phyloP scores from a whole-genome alignment of 1,140 invertebrate genomes.

The Lepidotrigona ventralis region DNA sequence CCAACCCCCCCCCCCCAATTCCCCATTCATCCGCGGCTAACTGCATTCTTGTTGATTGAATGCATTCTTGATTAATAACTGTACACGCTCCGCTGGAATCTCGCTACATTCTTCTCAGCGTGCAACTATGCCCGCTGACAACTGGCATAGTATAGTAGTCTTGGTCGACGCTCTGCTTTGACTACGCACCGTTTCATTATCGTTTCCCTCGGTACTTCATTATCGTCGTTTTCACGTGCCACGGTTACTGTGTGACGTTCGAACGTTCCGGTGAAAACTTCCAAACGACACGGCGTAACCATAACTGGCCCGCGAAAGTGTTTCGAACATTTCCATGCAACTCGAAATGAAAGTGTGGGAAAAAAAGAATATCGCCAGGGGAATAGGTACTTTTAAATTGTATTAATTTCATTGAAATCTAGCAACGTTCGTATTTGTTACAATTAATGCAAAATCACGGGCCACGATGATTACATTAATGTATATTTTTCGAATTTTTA shows the following conservation, averaged over 20 bases:
- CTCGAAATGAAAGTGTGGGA: too few relatives aligned
- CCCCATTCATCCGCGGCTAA: neutral
- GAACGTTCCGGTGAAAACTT: neutral
- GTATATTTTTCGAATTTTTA: too few relatives aligned
- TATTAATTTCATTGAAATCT: too few relatives aligned
- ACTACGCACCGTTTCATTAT: neutral
- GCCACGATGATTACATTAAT: too few relatives aligned
- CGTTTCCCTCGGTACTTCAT: neutral
- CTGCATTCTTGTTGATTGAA: constrained; percentile 1
- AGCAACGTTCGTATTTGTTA: too few relatives aligned
- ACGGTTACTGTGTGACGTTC: neutral
- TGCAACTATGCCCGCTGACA: neutral
- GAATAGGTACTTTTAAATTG: too few relatives aligned
- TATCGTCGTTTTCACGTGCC: neutral
- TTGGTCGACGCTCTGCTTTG: too few relatives aligned
- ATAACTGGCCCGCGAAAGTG: too few relatives aligned
- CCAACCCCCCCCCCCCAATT: neutral
- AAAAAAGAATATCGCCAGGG: too few relatives aligned
- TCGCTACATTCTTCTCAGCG: neutral
- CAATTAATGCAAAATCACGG: too few relatives aligned
- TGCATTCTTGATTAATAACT: constrained; percentile 6
- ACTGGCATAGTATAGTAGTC: neutral
- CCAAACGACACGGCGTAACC: too few relatives aligned
- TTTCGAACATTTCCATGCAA: too few relatives aligned
- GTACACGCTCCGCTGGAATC: neutral